Percentiles rank a stretch among this genome's conserved stretches.
phyloP scores from a whole-genome alignment of 2,113 vertebrate species.

The Clarias batrachus region DNA sequence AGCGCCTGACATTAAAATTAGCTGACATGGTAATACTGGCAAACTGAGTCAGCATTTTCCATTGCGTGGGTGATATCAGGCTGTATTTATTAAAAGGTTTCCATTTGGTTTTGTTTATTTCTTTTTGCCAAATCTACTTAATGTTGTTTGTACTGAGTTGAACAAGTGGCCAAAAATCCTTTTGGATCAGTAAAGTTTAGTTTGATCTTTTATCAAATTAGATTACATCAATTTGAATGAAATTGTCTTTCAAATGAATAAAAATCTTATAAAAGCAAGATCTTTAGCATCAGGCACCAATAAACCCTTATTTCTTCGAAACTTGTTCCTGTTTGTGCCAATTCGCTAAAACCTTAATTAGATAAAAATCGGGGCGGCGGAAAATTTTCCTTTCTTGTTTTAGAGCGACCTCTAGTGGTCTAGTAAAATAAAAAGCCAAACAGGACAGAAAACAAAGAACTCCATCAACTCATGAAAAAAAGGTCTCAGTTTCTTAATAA shows the following conservation, averaged over 20 bases:
- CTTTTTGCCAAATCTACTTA: background rate
- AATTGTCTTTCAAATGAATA: background rate
- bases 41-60: background rate
- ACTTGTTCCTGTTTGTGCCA: background rate
- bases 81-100: background rate
- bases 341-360: background rate
- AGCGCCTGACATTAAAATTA: background rate
- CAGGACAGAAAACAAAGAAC: background rate
- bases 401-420: conserved; percentile 48
- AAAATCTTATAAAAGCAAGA: background rate
- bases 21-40: background rate
- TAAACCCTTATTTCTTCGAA: background rate
- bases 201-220: background rate
- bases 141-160: background rate
- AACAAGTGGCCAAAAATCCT: background rate
- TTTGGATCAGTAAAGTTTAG: background rate
- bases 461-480: background rate
- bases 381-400: conserved; percentile 24
- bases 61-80: background rate
- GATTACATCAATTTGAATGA: background rate
- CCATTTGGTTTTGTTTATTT: background rate
- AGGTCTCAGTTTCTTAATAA: background rate
- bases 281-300: background rate
- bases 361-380: background rate
- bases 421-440: background rate